Base-by-base conservation (phyloP, 2,797 vertebrate species). In the Nannoperca obscura region DNA sequence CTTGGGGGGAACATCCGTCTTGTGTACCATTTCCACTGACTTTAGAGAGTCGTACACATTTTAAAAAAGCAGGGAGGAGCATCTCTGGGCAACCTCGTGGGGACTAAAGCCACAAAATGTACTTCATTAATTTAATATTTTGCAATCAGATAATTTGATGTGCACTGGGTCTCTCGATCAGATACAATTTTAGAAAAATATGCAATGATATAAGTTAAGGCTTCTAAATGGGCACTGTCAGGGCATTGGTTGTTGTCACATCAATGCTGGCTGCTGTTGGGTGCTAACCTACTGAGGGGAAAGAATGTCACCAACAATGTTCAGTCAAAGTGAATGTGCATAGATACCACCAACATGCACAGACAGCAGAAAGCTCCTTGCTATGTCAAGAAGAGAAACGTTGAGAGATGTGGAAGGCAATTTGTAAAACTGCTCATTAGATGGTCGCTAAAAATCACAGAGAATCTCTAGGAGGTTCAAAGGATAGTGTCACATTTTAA, bases 251-350 rank as follows among this genome's bases (percentile, higher is more conserved):
- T n/a, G 68, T 58, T 58, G 71, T 59, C 53, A 54, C 11, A 38
- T 88, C 58, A 65, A 19, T n/a, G 46, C 44, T 52, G 20, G 55
- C 57, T 71, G 66, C 68, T 82, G 78, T 64, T 68, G 38, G 74
- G 50, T 52, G 42, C 40, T 71, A 50, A 77, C 34, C 55, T 63
- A 53, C 54, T 2, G 54, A 62, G 49, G 40, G 36, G 13, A 42
- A 73, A 42, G 62, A 73, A 79, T 67, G 84, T 84, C 77, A 74
- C 54, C 80, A 38, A 69, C 63, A 62, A 68, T 67, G 66, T 80
- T 82, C 44, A 76, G 68, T 88, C 69, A 82, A 74, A 80, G 59
- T 61, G 55, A 65, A 73, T 42, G 22, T 61, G 55, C 65, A 73
- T 36, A 17, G 57, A 78, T 78, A 82, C 64, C 70, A 55, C 53